These are phyloP conservation scores for Mizuhopecten yessoensis DNA, from an alignment of 1,140 invertebrate genomes.

Conservation along the genomic window DNA sequence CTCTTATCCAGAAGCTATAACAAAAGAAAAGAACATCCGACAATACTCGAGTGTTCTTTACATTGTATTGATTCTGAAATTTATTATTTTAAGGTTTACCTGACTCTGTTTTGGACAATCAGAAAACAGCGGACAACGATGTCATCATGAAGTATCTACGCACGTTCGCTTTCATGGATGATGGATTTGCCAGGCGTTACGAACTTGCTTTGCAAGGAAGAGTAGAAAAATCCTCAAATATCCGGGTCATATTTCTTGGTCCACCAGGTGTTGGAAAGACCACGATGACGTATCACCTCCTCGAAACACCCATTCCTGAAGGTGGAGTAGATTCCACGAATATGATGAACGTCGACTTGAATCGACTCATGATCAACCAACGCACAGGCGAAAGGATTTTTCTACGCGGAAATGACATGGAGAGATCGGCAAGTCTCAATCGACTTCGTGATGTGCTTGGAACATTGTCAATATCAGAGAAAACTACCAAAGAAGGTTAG, in stretches of 20 bases:
- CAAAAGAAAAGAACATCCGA: too few relatives aligned
- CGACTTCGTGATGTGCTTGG: neutral
- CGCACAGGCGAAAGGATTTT: neutral
- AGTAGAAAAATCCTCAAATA: neutral
- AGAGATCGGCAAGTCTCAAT: neutral
- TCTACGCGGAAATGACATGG: neutral
- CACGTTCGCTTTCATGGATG: neutral
- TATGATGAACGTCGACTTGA: neutral
- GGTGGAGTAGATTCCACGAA: neutral
- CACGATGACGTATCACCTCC: neutral
- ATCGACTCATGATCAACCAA: neutral
- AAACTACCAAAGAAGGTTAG: neutral
- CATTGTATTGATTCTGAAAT: neutral
- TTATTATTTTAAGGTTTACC: neutral
- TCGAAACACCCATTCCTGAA: neutral
- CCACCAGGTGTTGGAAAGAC: neutral
- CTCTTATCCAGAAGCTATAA: too few relatives aligned
- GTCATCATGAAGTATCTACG: neutral
- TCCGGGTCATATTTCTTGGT: conserved; percentile 28
- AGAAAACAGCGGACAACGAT: neutral
- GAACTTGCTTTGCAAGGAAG: neutral
- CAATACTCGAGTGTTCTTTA: too few relatives aligned
- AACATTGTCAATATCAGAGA: neutral
- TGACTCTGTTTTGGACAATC: neutral
- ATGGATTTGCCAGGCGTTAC: neutral